Evolutionary conservation across 2,797 vertebrate genomes (phyloP), one percentile per base, ranked within the genome.

Genomic region (Antennarius maculatus): DNA sequence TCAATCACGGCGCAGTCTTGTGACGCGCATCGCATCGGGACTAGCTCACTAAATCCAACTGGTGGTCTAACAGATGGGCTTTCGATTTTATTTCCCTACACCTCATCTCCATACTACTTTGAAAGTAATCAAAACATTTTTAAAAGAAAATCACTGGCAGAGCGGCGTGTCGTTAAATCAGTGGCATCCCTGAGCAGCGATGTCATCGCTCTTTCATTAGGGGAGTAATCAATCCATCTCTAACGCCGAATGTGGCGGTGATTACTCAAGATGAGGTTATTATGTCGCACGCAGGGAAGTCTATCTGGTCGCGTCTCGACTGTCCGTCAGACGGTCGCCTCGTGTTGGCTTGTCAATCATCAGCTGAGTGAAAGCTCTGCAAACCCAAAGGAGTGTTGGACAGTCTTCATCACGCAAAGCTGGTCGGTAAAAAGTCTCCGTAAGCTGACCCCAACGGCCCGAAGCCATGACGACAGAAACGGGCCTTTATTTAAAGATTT

Each of bases 281-380:
- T 92, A 93, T 94, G 93, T 93, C 89, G 88, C 90, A 87, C 87
- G 85, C 71, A 85, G 85, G 84, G 92, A 84, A 69, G 80, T 91
- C 90, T 91, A 93, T 94, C 90, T 90, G 85, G 65, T 91, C 86
- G 86, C 88, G 88, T 94, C 94, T 94, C 95, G 91, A 92, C 89
- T 86, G 91, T 93, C 92, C 92, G 84, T 91, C 83, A 90, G 69
- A 72, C 68, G 90, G 76, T 90, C 92, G 54, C 86, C 92, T 91
- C 79, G 18, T 46, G 66, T 70, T 75, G 47, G 82, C 71, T 82
- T 83, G 79, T 71, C 80, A 84, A 34, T 81, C 74, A 76, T 17
- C 52, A 66, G 52, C 37, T 28, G 31, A 46, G 64, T 57, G 10
- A 13, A 15, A 37, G 7, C 0, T 34, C 15, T 41, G 6, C n/a